Conservation (phyloP, 2,888 invertebrate genomes). For the Oxycera nigricornis region DNA sequence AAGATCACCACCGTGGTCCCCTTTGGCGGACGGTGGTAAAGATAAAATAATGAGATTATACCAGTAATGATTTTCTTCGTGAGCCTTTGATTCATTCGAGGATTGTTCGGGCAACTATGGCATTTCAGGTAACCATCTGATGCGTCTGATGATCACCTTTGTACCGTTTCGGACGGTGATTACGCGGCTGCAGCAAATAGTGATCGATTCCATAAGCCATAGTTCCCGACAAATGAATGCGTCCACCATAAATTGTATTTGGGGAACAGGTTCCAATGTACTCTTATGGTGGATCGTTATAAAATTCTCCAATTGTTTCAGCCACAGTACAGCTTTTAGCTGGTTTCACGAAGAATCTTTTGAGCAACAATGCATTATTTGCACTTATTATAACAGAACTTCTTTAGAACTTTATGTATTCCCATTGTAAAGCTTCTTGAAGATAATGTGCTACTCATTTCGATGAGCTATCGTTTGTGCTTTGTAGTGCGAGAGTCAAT, state of each 20-base stretch:
- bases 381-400: neutral
- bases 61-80: neutral
- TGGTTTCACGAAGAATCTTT: no score
- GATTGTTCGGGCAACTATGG: constrained; percentile 11
- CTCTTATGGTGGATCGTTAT: neutral
- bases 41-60: constrained; percentile 12
- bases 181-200: constrained; percentile 38
- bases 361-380: no score
- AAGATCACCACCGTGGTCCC: neutral
- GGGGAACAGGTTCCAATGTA: neutral
- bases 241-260: no score
- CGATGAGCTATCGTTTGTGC: no score
- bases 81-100: constrained; percentile 5
- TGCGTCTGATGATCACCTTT: constrained; percentile 23
- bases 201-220: constrained; percentile 44
- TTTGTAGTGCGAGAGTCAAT: no score
- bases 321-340: no score
- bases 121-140: constrained; percentile 43
- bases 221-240: constrained; percentile 30
- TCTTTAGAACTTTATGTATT: constrained; percentile 29
- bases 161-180: constrained; percentile 34
- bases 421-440: constrained; percentile 13
- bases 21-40: neutral
- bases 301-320: no score
- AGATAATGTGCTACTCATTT: neutral